Evolutionary conservation across 2,113 vertebrate genomes (phyloP), one percentile per base, ranked within the genome.

Genomic region (Salvelinus alpinus): DNA sequence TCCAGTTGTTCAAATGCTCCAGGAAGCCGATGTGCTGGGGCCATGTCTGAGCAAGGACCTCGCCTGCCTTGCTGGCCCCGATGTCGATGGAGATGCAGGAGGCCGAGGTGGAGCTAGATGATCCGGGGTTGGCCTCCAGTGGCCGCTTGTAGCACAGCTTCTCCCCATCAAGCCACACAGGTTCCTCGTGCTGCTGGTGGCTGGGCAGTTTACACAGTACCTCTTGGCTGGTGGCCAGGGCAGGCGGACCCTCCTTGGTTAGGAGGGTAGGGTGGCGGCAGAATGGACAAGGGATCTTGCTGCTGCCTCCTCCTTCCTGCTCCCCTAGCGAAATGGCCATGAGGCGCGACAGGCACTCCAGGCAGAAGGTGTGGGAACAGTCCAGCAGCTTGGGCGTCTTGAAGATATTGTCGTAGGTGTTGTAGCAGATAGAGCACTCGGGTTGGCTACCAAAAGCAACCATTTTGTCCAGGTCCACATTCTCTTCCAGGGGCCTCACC

Each of bases 341-440:
- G 80, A 99, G 91, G 20, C 97, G 94, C 2, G 98, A 96, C 80
- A 99, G 92, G 4, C 97, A 99, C 82, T 99, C 98, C 71, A 99
- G 85, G 90, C 97, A 99, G 90, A 99, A 98, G 1, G 96, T 95
- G 0, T 99, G 98, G 0, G 94, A 93, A 89, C 98, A 99, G 14
- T 93, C 92, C 64, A 99, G 92, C 81, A 93, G 81, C 71, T 99
- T 99, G 74, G 98, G 98, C 0, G 95, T 97, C 89, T 97, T 99
- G 92, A 99, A 99, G 84, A 94, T 88, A 78, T 99, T 99, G 94
- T 99, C 97, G 0, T 97, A 99, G 68, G 89, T 93, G 71, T 93
- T 96, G 93, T 95, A 99, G 92, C 98, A 99, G 85, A 99, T 98
- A 88, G 96, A 96, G 78, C 98, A 99, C 80, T 99, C 97, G 0